phyloP scores from a whole-genome alignment of 2,113 vertebrate species.

The Diadophis punctatus region DNA sequence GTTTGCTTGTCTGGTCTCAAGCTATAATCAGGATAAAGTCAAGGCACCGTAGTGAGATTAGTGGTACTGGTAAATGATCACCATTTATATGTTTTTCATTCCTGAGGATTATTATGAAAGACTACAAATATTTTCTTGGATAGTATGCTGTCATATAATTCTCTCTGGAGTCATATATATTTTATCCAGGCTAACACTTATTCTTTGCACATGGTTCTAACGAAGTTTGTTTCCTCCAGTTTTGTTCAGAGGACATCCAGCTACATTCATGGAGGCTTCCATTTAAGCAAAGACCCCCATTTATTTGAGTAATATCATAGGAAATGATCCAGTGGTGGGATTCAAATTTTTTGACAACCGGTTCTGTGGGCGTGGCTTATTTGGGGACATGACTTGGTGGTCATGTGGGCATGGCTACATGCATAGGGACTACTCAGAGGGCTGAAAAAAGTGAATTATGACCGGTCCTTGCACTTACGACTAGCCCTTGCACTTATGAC shows the following conservation, averaged over 20 bases:
- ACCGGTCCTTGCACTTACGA: no score
- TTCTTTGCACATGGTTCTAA: not conserved
- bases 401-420: no score
- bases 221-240: not conserved
- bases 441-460: no score
- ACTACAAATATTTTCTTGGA: not conserved
- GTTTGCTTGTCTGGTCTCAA: not conserved
- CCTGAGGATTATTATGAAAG: not conserved
- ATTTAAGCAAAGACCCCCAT: not conserved
- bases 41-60: not conserved
- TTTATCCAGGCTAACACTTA: not conserved
- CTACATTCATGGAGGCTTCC: not conserved
- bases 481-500: no score
- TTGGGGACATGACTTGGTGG: no score
- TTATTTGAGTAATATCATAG: not conserved
- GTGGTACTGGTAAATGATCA: slow-evolving; percentile 1
- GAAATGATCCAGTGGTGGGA: no score
- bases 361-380: no score
- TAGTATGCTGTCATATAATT: not conserved
- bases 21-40: not conserved
- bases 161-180: not conserved
- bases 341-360: no score
- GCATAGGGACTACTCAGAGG: no score
- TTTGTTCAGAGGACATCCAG: not conserved
- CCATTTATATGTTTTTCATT: not conserved